Evolutionary conservation across 2,797 vertebrate genomes (phyloP), one percentile per base, ranked within the genome.

Genomic region (Cyclopterus lumpus): DNA sequence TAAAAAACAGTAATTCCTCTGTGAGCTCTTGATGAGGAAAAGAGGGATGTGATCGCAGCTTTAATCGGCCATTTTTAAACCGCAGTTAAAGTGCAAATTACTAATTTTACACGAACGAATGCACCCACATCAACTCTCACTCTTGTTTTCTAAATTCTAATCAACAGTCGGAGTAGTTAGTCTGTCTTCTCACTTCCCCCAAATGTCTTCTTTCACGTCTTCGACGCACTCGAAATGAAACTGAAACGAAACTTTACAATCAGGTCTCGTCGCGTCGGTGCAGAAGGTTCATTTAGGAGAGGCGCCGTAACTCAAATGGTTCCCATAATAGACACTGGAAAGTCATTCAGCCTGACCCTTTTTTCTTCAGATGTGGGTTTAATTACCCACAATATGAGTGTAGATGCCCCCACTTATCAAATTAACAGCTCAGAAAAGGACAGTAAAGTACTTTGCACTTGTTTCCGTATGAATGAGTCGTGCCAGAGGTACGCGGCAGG

Each of bases 321-420:
- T 90, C 84, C 73, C 80, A 86, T 90, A 91, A 92, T 80, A 90
- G 87, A 86, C 81, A 71, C 71, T 82, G 89, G 83, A 75, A 91
- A 92, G 88, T 87, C 84, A 73, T 83, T 89, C 79, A 86, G 80
- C 55, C 83, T 87, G 88, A 89, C 89, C 89, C 86, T 76, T 44
- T 76, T 44, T 88, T 89, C 91, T 90, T 89, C 84, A 86, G 78
- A 92, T 86, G 82, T 36, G 67, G 73, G 76, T 92, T 92, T 93
- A 93, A 93, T 94, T 93, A 83, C 82, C 87, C 88, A 83, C 82
- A 93, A 92, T 92, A 90, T 90, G 82, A 90, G 86, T 42, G 85
- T 78, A 73, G 88, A 90, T 90, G 73, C 70, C 72, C 75, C 90
- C 88, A 92, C 90, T 93, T 93, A 93, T 93, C 89, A 92, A 93